These are phyloP conservation scores for Bursaphelenchus okinawaensis DNA, from an alignment of 2,888 invertebrate species.

Conservation along the genomic window DNA sequence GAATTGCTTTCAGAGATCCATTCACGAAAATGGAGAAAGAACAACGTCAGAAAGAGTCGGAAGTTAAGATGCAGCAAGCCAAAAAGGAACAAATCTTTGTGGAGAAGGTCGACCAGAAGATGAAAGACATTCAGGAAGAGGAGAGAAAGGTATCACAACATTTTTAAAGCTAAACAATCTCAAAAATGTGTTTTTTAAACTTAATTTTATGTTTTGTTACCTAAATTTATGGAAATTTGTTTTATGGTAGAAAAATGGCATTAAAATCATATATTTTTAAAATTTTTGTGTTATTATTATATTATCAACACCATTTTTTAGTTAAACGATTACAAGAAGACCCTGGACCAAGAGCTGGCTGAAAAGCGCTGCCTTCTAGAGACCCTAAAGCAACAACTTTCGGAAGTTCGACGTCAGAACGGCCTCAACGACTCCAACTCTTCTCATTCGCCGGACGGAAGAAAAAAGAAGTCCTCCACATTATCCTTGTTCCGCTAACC, in stretches of 20 bases:
- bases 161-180: too few relatives aligned
- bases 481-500: conserved; percentile 30
- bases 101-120: conserved; percentile 97
- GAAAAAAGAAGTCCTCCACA: conserved; percentile 40
- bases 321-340: conserved; percentile 25
- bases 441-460: conserved; percentile 27
- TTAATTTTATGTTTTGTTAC: not conserved
- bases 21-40: conserved; percentile 97
- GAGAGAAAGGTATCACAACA: conserved; percentile 23
- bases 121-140: conserved; percentile 64
- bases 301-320: conserved; percentile 8
- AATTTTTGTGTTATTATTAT: not conserved
- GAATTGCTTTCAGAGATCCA: conserved; percentile 85
- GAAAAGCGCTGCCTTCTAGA: conserved; percentile 28
- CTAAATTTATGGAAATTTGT: too few relatives aligned
- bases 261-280: too few relatives aligned
- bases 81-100: conserved; percentile 84
- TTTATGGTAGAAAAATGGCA: too few relatives aligned
- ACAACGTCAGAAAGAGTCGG: conserved; percentile 68
- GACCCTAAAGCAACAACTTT: conserved; percentile 17
- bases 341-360: conserved; percentile 21
- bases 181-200: not conserved
- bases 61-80: conserved; percentile 72
- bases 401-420: conserved; percentile 18
- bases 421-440: conserved; percentile 28